Conservation (phyloP, 2,888 invertebrate genomes). For the Pandemis heparana region DNA sequence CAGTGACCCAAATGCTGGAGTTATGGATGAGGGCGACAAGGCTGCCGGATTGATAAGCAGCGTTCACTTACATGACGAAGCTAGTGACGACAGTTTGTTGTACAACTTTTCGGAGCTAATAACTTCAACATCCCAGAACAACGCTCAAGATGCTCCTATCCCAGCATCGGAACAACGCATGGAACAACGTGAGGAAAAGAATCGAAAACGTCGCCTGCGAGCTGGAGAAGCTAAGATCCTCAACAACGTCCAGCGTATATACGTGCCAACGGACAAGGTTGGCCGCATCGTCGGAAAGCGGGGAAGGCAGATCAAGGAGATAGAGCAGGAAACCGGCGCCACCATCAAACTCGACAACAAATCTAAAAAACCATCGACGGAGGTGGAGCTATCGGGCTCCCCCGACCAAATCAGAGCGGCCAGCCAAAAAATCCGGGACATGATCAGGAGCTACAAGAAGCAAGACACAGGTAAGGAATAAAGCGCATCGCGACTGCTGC, state of each 20-base stretch:
- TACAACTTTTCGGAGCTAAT: neutral
- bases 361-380: constrained; percentile 8
- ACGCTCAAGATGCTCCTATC: neutral
- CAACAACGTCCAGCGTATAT: neutral
- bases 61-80: neutral
- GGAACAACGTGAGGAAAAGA: neutral
- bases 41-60: neutral
- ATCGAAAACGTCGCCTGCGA: neutral
- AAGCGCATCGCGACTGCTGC: too few species aligned
- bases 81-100: neutral
- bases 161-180: neutral
- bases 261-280: constrained; percentile 20
- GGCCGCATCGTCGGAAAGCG: constrained; percentile 29
- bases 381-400: neutral
- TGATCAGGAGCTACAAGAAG: constrained; percentile 9
- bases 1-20: neutral
- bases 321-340: constrained; percentile 1
- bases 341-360: neutral
- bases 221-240: neutral
- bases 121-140: neutral
- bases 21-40: neutral
- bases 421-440: neutral
- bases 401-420: neutral
- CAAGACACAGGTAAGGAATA: neutral
- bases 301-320: constrained; percentile 11